Conservation (phyloP, 2,113 vertebrate species). For the Paratilapia polleni region DNA sequence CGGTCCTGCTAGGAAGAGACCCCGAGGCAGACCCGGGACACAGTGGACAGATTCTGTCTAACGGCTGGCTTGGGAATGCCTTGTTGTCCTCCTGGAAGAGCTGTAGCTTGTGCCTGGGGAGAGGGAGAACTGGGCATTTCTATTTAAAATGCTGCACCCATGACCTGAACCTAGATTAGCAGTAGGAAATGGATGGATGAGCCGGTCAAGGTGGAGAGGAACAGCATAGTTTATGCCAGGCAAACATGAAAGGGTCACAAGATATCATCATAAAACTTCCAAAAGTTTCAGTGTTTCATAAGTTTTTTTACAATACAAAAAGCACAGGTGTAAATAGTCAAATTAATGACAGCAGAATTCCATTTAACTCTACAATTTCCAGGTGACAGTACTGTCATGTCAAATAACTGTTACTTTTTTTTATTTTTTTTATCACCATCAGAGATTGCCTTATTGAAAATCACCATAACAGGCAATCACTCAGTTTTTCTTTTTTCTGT, state of each 20-base stretch:
- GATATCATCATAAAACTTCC: fast-evolving
- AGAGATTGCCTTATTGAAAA: not conserved
- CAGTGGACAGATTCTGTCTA: not conserved
- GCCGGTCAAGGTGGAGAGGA: not conserved
- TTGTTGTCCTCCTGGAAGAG: not conserved
- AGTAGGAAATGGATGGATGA: not conserved
- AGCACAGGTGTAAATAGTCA: fast-evolving
- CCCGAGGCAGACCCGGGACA: not conserved
- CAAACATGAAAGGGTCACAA: not conserved
- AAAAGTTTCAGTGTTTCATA: not conserved
- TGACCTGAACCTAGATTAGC: not conserved
- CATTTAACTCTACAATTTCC: not conserved
- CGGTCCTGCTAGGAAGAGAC: not conserved
- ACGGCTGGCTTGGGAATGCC: not conserved
- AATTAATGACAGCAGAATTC: not conserved
- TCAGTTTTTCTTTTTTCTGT: too few relatives aligned
- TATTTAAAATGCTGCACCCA: not conserved
- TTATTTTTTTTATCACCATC: not conserved
- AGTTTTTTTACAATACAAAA: not conserved
- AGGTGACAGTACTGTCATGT: not conserved
- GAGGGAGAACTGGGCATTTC: too few relatives aligned
- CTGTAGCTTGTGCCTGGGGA: not conserved
- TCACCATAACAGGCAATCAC: too few relatives aligned
- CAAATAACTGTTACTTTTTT: not conserved
- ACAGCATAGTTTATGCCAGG: not conserved